Conservation (phyloP, 2,113 vertebrate species). For the Gracilinanus agilis region DNA sequence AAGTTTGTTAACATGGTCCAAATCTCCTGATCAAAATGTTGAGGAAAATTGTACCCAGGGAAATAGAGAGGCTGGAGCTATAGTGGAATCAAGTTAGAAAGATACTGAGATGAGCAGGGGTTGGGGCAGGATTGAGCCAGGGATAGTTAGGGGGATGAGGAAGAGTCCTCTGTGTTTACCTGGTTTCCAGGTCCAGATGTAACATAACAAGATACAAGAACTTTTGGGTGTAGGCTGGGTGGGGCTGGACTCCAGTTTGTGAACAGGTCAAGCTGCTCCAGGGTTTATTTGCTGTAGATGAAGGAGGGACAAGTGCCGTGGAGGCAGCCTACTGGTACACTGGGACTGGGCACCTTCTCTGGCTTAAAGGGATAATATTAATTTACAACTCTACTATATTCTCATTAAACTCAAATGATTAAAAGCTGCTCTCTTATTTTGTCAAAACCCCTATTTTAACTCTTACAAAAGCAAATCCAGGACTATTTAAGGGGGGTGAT, state of each 20-base stretch:
- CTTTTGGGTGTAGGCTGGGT: slow-evolving; percentile 50
- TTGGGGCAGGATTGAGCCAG: neutral
- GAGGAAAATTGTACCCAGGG: neutral
- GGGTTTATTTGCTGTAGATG: neutral
- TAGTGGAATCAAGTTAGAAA: neutral
- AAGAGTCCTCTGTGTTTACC: slow-evolving; percentile 44
- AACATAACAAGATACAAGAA: slow-evolving; percentile 57
- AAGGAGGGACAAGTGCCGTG: neutral
- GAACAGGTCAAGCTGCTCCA: neutral
- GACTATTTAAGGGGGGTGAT: too few relatives aligned
- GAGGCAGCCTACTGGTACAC: neutral
- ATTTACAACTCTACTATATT: too few relatives aligned
- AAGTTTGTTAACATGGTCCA: neutral
- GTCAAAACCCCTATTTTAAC: too few relatives aligned
- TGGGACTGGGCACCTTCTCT: too few relatives aligned
- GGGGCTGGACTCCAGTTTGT: slow-evolving; percentile 54
- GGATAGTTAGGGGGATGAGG: neutral
- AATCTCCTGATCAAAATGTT: neutral
- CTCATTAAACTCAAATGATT: too few relatives aligned
- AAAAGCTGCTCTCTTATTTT: too few relatives aligned
- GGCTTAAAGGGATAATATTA: too few relatives aligned
- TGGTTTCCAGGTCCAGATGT: slow-evolving; percentile 59
- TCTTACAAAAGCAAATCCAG: too few relatives aligned
- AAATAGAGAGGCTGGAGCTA: neutral
- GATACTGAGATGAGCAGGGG: neutral